phyloP scores from a whole-genome alignment of 2,888 invertebrate genomes.

The Coenonympha glycerion region DNA sequence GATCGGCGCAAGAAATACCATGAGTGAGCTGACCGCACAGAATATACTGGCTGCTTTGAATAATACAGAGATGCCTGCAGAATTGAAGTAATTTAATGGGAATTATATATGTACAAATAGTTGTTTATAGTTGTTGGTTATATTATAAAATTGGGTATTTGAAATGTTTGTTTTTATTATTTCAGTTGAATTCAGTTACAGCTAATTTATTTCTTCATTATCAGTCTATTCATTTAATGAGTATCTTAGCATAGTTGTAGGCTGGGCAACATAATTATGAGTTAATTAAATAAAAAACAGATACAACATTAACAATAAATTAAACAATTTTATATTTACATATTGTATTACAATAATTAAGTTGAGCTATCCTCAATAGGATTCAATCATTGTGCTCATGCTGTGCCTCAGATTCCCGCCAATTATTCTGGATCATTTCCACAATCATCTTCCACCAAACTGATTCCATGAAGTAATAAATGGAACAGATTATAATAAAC shows the following conservation, averaged over 20 bases:
- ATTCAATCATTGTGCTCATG: conserved; percentile 83
- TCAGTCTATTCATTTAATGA: too few species aligned
- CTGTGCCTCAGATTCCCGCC: conserved; percentile 91
- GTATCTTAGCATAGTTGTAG: too few species aligned
- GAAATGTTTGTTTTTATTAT: not conserved
- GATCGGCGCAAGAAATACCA: conserved; percentile 84
- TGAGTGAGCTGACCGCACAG: conserved; percentile 88
- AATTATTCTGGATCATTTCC: conserved; percentile 88
- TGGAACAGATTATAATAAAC: conserved; percentile 84
- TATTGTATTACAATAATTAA: conserved; percentile 8
- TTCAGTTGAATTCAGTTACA: too few species aligned
- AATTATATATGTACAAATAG: not conserved
- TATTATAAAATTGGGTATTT: not conserved
- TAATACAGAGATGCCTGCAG: conserved; percentile 81
- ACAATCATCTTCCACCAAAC: conserved; percentile 86
- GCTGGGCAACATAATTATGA: too few species aligned
- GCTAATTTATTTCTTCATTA: too few species aligned
- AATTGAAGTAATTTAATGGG: conserved; percentile 52
- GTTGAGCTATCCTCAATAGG: not conserved
- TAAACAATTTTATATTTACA: conserved; percentile 28
- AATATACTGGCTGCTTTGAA: conserved; percentile 89
- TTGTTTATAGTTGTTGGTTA: not conserved
- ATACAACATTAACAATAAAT: conserved; percentile 16
- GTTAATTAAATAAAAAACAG: not conserved
- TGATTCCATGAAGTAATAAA: conserved; percentile 86